These are phyloP conservation scores for Villa cingulata DNA, from an alignment of 2,888 invertebrate genomes.

Conservation along the genomic window DNA sequence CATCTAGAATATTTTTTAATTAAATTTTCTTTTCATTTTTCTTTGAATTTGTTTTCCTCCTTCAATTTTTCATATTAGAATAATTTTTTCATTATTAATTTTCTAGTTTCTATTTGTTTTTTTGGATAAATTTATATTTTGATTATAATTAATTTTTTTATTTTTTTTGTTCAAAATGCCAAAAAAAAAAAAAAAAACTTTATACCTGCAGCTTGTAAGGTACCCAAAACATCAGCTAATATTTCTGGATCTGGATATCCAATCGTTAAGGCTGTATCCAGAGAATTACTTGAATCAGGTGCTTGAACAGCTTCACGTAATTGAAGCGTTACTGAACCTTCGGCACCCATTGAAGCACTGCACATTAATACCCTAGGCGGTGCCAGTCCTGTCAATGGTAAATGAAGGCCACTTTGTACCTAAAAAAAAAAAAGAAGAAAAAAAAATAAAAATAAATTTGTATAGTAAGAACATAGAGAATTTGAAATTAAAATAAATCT, in stretches of 20 bases:
- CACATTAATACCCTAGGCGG: slow-evolving; percentile 28
- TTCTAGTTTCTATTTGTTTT: too few species aligned
- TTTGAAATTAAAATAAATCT: too few species aligned
- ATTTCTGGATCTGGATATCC: slow-evolving; percentile 64
- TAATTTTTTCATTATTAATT: too few species aligned
- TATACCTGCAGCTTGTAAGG: slow-evolving; percentile 43
- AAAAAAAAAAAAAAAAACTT: too few species aligned
- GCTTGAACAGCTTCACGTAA: slow-evolving; percentile 32
- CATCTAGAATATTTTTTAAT: too few species aligned
- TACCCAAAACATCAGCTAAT: slow-evolving; percentile 56
- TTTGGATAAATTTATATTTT: too few species aligned
- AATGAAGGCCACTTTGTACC: slow-evolving; percentile 35
- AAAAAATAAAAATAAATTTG: not conserved
- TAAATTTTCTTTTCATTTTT: too few species aligned
- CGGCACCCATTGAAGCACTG: slow-evolving; percentile 36
- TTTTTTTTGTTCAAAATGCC: too few species aligned
- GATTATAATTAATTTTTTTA: too few species aligned
- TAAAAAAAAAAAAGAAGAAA: slow-evolving; percentile 15
- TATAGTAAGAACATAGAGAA: too few species aligned
- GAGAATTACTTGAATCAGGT: slow-evolving; percentile 21
- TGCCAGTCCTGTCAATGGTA: slow-evolving; percentile 32
- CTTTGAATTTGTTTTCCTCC: too few species aligned
- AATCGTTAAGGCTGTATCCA: slow-evolving; percentile 49
- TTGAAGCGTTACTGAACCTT: slow-evolving; percentile 36
- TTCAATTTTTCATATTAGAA: too few species aligned